Evolutionary conservation across 2,797 vertebrate species (phyloP), one percentile per base, ranked within the genome.

Genomic region (Erithacus rubecula): DNA sequence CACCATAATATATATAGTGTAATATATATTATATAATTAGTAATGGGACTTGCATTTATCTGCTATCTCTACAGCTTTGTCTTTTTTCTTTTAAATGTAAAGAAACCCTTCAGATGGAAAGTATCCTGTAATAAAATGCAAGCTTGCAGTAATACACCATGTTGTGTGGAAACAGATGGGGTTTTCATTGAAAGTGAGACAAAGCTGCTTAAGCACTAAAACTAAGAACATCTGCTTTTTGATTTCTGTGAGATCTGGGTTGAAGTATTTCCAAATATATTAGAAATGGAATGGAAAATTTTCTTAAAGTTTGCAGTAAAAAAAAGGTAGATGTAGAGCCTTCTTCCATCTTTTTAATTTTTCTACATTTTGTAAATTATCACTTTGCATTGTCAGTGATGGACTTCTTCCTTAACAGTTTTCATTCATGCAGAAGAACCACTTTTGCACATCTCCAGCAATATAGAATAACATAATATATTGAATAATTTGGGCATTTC

Each of bases 191-290:
- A 95, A 96, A 96, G 78, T 55, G 32, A 93, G 58, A 52, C 63
- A 92, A 93, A 89, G 47, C 74, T 91, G 53, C 74, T 83, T 85
- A 74, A 67, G 36, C 63, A 44, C 44, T 94, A 63, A 87, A 94
- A 89, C 67, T 62, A 60, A 59, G 59, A 96, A 95, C 95, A 95
- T 94, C 88, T 96, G 90, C 83, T 90, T 94, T 89, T 85, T 77
- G 39, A 78, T 71, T 90, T 94, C 46, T 81, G 5, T 76, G 67
- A 93, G 65, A 79, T 58, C 58, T 65, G 41, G 15, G 64, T 11
- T 90, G 70, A 88, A 88, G 37, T 83, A 86, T 95, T 94, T 94
- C 83, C 87, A 93, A 93, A 88, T 70, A 82, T 71, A 69, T 2
- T 90, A 55, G 55, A 79, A 83, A 83, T 8, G 10, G 68, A 89